Evolutionary conservation across 2,888 invertebrate species (phyloP).

Genomic region (Scaptomyza cyrtandrae): DNA sequence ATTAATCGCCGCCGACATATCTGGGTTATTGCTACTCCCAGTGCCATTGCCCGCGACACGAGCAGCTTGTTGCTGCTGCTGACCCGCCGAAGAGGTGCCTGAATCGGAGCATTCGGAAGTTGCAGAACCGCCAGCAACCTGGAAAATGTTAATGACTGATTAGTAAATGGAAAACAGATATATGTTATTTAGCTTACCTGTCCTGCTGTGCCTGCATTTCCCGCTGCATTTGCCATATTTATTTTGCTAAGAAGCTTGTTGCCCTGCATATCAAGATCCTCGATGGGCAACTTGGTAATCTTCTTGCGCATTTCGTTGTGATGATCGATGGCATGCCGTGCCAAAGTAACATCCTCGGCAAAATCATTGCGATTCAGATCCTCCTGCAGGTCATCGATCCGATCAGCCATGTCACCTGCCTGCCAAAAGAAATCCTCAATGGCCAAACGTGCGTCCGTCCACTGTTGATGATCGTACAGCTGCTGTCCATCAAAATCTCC

Average conservation of each 20-base stretch:
- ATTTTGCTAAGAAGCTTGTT: slow-evolving; percentile 86
- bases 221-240: slow-evolving; percentile 63
- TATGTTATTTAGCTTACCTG: slow-evolving; percentile 43
- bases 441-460: slow-evolving; percentile 97
- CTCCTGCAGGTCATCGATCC: slow-evolving; percentile 96
- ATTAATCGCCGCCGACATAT: slow-evolving; percentile 87
- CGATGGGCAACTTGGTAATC: slow-evolving; percentile 96
- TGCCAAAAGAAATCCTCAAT: slow-evolving; percentile 98
- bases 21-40: slow-evolving; percentile 78
- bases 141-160: slow-evolving; percentile 6
- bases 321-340: slow-evolving; percentile 95
- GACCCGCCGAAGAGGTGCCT: slow-evolving; percentile 83
- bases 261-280: slow-evolving; percentile 96
- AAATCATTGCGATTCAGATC: slow-evolving; percentile 96
- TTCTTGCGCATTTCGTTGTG: slow-evolving; percentile 97
- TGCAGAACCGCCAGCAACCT: slow-evolving; percentile 59
- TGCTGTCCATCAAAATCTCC: slow-evolving; percentile 96
- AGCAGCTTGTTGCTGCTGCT: slow-evolving; percentile 34
- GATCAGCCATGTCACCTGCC: slow-evolving; percentile 95
- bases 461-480: slow-evolving; percentile 97
- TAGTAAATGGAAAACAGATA: background rate
- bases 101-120: slow-evolving; percentile 86
- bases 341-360: slow-evolving; percentile 96
- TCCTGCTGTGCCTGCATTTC: slow-evolving; percentile 51
- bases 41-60: slow-evolving; percentile 2